Base-by-base conservation (phyloP, 2,888 invertebrate genomes). In the Tachystola acroxantha region DNA sequence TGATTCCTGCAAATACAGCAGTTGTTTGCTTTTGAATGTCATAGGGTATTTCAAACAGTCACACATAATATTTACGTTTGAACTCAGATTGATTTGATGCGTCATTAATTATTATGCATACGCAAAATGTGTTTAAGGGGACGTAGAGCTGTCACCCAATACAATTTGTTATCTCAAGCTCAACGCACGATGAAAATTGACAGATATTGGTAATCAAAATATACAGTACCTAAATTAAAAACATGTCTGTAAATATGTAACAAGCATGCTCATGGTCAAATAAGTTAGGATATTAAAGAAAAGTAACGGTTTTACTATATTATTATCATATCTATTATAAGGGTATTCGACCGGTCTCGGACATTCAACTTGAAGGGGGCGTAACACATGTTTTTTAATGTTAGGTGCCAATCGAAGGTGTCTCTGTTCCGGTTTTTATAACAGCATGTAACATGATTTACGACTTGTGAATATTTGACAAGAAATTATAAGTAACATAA, bases 351-450 rank as follows among this genome's bases (percentile, higher is more conserved):
- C 49, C 52, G 43, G 40, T 36, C 44, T 56, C 63, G 73, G 63
- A 39, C 71, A 44, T 72, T 72, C 69, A 76, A 76, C 76, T 65
- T 62, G 36, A 41, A 52, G 48, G 39, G 61, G 65, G 60, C 62
- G 67, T 58, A 50, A 45, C 48, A 53, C 46, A 52, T 62, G 45
- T 41, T 50, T 72, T 72, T 76, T 72, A 26, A 26, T 25, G n/a
- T 10, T 25, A 31, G n/a, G 14, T 24, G 13, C 11, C 20, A 14
- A 36, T 32, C 10, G 14, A 10, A 10, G 16, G 10, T 50, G 55
- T 57, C 45, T 59, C 48, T 42, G 54, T 58, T 62, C 60, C 52
- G 52, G 55, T 69, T 77, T 74, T 74, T 74, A 45, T 56, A n/a
- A n/a, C n/a, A n/a, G n/a, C n/a, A n/a, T 64, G 60, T 63, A 50